Evolutionary conservation across 2,113 vertebrate species (phyloP).

Genomic region (Tragelaphus scriptus): DNA sequence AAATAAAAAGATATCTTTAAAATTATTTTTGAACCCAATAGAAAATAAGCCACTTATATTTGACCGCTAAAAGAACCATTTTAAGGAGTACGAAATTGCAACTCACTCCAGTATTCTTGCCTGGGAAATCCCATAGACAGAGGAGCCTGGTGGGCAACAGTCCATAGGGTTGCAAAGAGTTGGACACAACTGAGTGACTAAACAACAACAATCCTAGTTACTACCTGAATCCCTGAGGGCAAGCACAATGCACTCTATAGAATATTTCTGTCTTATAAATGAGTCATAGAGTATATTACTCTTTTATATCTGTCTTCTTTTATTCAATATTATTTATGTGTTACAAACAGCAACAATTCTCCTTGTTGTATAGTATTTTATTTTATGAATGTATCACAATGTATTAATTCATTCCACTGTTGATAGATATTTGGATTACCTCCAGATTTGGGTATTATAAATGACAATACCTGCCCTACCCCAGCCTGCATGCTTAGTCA

Average conservation of each 20-base stretch:
- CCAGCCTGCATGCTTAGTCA: neutral
- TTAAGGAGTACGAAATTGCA: neutral
- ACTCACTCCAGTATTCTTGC: neutral
- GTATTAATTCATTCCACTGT: neutral
- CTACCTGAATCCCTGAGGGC: neutral
- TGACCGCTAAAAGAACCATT: neutral
- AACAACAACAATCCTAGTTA: neutral
- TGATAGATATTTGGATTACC: neutral
- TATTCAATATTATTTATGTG: neutral
- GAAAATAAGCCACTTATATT: neutral
- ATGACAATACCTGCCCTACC: neutral
- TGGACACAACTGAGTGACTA: neutral
- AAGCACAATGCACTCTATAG: neutral
- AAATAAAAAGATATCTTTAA: neutral
- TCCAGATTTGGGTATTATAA: neutral
- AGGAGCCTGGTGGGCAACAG: neutral
- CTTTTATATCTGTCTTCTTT: neutral
- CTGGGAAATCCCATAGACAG: neutral
- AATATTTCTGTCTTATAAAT: neutral
- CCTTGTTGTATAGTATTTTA: neutral
- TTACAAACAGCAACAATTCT: neutral
- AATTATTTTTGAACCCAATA: neutral
- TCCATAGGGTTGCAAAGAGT: neutral
- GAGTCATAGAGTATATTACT: neutral
- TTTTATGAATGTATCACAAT: neutral